Evolutionary conservation across 2,113 vertebrate genomes (phyloP).

Genomic region (Tragelaphus imberbis): DNA sequence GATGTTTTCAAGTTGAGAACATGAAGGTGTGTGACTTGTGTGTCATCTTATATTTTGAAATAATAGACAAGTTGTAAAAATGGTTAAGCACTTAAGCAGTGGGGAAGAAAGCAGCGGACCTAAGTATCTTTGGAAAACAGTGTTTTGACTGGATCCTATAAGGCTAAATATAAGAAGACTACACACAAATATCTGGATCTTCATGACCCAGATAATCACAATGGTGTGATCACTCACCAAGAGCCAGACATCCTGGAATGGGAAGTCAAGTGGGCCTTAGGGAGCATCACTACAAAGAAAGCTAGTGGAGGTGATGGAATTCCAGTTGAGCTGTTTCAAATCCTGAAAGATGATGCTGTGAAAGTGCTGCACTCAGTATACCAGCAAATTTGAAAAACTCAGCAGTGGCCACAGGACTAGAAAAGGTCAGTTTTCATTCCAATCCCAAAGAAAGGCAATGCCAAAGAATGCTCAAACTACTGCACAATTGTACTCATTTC

Average conservation of each 20-base stretch:
- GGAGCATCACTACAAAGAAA: neutral
- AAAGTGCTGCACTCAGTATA: neutral
- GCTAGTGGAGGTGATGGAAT: neutral
- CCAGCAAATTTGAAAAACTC: neutral
- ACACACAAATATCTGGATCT: neutral
- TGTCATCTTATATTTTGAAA: conserved; percentile 7
- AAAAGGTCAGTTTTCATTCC: neutral
- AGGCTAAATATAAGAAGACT: neutral
- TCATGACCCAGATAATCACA: neutral
- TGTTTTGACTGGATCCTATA: neutral
- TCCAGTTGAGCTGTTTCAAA: neutral
- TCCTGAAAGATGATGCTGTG: neutral
- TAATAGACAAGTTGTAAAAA: neutral
- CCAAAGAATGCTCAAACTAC: neutral
- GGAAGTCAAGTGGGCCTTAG: neutral
- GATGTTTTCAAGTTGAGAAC: neutral
- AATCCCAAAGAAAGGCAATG: neutral
- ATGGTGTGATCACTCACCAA: neutral
- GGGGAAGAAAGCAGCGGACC: neutral
- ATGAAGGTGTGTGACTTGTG: conserved; percentile 17
- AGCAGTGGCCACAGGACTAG: neutral
- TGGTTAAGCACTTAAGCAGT: neutral
- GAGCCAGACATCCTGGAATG: neutral
- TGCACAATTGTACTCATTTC: neutral
- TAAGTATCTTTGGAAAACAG: neutral